Evolutionary conservation across 2,888 invertebrate species (phyloP).

Genomic region (Lasioglossum leucozonium): DNA sequence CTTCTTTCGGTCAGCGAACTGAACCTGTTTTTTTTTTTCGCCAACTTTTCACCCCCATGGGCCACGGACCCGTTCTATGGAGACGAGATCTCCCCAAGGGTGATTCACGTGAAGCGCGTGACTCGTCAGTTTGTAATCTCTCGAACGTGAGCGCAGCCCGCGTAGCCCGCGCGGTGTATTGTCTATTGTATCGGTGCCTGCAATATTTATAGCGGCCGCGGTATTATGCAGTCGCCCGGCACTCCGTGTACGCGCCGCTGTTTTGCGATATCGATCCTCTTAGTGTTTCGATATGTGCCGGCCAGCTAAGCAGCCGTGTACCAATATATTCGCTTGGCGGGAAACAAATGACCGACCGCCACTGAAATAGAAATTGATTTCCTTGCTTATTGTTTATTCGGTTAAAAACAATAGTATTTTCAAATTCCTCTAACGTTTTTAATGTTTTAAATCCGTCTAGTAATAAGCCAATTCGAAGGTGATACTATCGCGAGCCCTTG

Average conservation of each 20-base stretch:
- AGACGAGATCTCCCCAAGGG: constrained; percentile 66
- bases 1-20: constrained; percentile 56
- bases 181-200: constrained; percentile 40
- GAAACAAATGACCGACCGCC: background rate
- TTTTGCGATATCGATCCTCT: constrained; percentile 51
- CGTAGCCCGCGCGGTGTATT: constrained; percentile 9
- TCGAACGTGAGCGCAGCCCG: constrained; percentile 19
- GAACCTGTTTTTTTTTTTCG: constrained; percentile 58
- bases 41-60: constrained; percentile 64
- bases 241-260: constrained; percentile 17
- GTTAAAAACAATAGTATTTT: too few relatives aligned
- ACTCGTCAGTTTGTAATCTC: constrained; percentile 47
- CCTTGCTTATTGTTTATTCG: too few relatives aligned
- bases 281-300: constrained; percentile 9
- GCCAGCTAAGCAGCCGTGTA: constrained; percentile 8
- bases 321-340: background rate
- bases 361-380: too few relatives aligned
- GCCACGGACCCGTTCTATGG: constrained; percentile 51
- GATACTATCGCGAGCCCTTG: background rate
- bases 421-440: too few relatives aligned
- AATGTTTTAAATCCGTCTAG: too few relatives aligned
- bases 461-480: background rate
- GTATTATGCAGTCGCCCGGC: constrained; percentile 33
- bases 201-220: constrained; percentile 45
- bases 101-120: constrained; percentile 70